Evolutionary conservation across 2,888 invertebrate genomes (phyloP).

Genomic region (Pammene fasciana): DNA sequence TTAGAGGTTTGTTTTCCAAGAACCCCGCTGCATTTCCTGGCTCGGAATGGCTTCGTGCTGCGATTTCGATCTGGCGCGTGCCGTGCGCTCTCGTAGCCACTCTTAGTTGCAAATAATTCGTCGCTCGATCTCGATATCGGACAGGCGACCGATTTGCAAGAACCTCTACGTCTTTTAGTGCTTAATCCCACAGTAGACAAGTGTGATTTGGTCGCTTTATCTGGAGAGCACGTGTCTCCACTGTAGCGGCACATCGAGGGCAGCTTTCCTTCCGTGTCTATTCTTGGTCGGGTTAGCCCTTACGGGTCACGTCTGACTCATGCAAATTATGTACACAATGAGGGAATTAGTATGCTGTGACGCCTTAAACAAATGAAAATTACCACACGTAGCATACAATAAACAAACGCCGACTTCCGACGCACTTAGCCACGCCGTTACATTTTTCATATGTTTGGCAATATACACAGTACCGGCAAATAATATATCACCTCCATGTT

Average conservation of each 20-base stretch:
- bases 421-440: constrained; percentile 11
- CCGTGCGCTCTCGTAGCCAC: constrained; percentile 58
- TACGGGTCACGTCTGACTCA: constrained; percentile 71
- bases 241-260: constrained; percentile 60
- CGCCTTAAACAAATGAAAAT: constrained; percentile 49
- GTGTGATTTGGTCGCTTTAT: constrained; percentile 54
- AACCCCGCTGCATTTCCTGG: constrained; percentile 63
- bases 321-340: constrained; percentile 74
- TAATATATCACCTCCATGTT: too few species aligned
- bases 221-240: constrained; percentile 70
- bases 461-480: too few species aligned
- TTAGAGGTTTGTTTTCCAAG: constrained; percentile 58
- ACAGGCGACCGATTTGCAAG: constrained; percentile 62
- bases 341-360: constrained; percentile 67
- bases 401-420: constrained; percentile 48
- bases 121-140: constrained; percentile 59
- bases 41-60: constrained; percentile 61
- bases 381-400: constrained; percentile 51
- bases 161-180: constrained; percentile 50
- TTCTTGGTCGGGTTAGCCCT: constrained; percentile 66
- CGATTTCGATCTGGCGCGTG: constrained; percentile 69
- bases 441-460: constrained; percentile 29
- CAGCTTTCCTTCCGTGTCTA: constrained; percentile 81
- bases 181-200: constrained; percentile 27
- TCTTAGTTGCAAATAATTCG: constrained; percentile 65